A percentile compares a stretch with the other conserved stretches of the same genome.
These are phyloP conservation scores for Calephelis virginiensis DNA, from an alignment of 1,140 invertebrate genomes.

Conservation along the genomic window DNA sequence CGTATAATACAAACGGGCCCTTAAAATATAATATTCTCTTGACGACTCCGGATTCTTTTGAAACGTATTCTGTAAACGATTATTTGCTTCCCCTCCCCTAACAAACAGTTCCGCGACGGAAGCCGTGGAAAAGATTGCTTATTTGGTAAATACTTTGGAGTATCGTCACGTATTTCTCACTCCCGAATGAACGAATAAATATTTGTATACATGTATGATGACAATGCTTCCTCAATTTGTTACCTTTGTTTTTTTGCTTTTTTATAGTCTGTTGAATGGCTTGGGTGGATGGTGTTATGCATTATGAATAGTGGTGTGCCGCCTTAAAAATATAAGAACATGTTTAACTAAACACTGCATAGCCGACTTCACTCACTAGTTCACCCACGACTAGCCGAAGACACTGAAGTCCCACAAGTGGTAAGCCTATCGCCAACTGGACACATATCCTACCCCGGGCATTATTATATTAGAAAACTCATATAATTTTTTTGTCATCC, in stretches of 20 bases:
- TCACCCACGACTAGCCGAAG: no score
- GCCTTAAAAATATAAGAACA: no score
- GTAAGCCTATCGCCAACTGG: no score
- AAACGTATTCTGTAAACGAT: conserved; percentile 9
- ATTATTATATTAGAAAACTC: no score
- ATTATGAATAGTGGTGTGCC: no score
- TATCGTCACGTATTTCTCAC: conserved; percentile 11
- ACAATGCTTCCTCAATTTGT: background rate
- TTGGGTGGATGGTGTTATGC: no score
- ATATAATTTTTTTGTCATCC: no score
- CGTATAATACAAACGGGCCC: background rate
- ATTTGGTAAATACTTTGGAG: conserved; percentile 10
- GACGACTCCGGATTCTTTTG: conserved; percentile 5
- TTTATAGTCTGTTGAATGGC: no score
- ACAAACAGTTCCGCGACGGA: conserved; percentile 14
- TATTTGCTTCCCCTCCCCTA: conserved; percentile 7
- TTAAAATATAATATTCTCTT: conserved; percentile 2
- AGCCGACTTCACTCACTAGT: no score
- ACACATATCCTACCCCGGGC: no score
- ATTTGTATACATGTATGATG: background rate
- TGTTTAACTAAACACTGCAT: no score
- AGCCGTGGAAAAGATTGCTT: conserved; percentile 17
- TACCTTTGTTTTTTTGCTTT: background rate
- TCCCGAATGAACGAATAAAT: conserved; percentile 14
- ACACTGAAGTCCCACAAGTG: no score